phyloP scores from a whole-genome alignment of 2,888 invertebrate species.

The Onthophagus sagittarius region DNA sequence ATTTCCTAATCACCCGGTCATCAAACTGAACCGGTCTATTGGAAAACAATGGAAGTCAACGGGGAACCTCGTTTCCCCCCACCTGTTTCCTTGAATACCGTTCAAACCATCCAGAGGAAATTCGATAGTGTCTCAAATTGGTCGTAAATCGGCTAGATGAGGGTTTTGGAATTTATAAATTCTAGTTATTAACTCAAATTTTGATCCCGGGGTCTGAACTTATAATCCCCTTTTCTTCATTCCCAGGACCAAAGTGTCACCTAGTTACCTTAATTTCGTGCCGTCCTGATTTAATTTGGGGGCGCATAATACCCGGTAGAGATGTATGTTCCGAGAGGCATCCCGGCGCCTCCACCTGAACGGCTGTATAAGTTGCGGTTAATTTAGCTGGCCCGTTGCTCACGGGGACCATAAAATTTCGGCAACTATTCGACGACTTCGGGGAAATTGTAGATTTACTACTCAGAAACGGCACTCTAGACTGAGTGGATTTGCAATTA shows the following conservation, averaged over 20 bases:
- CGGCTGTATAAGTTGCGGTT: slow-evolving; percentile 21
- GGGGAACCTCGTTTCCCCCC: neutral
- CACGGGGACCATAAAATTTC: slow-evolving; percentile 21
- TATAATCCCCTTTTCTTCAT: neutral
- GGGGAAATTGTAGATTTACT: neutral
- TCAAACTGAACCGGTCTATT: neutral
- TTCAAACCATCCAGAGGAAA: neutral
- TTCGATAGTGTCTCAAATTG: neutral
- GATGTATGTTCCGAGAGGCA: neutral
- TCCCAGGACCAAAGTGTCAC: neutral
- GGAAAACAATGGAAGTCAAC: neutral
- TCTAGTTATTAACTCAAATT: neutral
- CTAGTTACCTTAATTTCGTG: neutral
- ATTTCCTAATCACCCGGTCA: neutral
- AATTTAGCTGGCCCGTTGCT: slow-evolving; percentile 19
- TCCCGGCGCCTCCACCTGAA: slow-evolving; percentile 2
- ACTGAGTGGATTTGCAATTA: neutral
- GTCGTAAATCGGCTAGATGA: neutral
- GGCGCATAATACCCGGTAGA: slow-evolving; percentile 17
- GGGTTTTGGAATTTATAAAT: neutral
- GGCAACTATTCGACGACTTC: slow-evolving; percentile 18
- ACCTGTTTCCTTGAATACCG: neutral
- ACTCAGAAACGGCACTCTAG: neutral
- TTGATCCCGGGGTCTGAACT: neutral
- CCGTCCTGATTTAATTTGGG: neutral